These are phyloP conservation scores for Nothocercus julius DNA, from an alignment of 2,113 vertebrate genomes.

Conservation along the genomic window DNA sequence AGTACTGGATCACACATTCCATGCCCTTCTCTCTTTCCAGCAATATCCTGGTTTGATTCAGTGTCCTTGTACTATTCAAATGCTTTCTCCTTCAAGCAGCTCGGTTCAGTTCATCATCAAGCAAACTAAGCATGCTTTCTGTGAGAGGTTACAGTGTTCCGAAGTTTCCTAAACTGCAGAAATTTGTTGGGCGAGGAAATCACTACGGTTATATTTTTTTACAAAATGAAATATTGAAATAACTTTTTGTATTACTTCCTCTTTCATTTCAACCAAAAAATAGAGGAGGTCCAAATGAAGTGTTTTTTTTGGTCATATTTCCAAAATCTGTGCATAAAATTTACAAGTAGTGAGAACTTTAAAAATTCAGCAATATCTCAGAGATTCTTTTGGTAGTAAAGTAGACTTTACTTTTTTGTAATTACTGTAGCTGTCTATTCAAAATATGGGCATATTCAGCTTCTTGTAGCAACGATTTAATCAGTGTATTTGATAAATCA, in stretches of 20 bases:
- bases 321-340: not conserved
- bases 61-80: not conserved
- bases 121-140: not conserved
- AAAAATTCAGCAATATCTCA: not conserved
- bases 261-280: not conserved
- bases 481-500: not conserved
- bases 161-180: not conserved
- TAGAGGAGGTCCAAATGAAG: not conserved
- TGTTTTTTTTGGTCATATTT: not conserved
- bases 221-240: not conserved
- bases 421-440: not conserved
- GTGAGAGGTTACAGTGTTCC: not conserved
- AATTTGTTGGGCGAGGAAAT: not conserved
- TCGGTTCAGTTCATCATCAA: not conserved
- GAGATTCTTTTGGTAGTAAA: not conserved
- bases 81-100: not conserved
- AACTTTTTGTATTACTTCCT: not conserved
- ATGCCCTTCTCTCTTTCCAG: not conserved
- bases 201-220: not conserved
- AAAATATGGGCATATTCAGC: not conserved
- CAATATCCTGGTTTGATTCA: not conserved
- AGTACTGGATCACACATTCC: not conserved
- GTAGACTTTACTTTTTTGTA: not conserved
- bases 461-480: not conserved
- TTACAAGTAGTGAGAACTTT: not conserved